phyloP scores from a whole-genome alignment of 2,888 invertebrate genomes.

The Tetranychus piercei region DNA sequence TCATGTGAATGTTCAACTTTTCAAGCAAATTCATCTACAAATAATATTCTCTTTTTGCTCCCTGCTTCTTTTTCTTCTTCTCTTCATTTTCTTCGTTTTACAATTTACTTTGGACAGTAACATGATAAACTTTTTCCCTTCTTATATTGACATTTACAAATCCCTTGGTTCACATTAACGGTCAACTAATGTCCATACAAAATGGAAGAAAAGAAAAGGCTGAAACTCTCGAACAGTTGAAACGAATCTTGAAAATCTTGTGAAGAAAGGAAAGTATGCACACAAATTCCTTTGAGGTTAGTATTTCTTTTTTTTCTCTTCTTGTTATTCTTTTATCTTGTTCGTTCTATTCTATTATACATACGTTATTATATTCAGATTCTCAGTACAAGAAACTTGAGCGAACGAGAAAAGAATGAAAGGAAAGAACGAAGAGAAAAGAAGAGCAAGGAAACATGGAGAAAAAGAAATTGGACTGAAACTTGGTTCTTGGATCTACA shows the following conservation, averaged over 20 bases:
- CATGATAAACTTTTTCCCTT: neutral
- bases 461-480: neutral
- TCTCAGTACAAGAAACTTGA: neutral
- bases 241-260: no score
- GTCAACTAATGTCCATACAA: neutral
- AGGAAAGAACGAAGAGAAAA: neutral
- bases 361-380: neutral
- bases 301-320: neutral
- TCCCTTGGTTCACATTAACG: neutral
- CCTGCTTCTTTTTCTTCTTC: no score
- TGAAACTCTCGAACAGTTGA: no score
- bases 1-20: no score
- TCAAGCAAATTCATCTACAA: no score
- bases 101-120: neutral
- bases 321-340: neutral
- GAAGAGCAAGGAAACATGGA: neutral
- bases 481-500: no score
- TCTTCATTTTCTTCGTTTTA: neutral
- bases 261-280: neutral
- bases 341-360: no score
- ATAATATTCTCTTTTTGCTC: no score
- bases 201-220: no score
- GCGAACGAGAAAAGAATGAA: neutral
- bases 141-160: neutral
- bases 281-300: neutral